Percentiles rank a stretch among this genome's conserved stretches.
Conservation (phyloP, 2,888 invertebrate species). For the Temnothorax unifasciatus region DNA sequence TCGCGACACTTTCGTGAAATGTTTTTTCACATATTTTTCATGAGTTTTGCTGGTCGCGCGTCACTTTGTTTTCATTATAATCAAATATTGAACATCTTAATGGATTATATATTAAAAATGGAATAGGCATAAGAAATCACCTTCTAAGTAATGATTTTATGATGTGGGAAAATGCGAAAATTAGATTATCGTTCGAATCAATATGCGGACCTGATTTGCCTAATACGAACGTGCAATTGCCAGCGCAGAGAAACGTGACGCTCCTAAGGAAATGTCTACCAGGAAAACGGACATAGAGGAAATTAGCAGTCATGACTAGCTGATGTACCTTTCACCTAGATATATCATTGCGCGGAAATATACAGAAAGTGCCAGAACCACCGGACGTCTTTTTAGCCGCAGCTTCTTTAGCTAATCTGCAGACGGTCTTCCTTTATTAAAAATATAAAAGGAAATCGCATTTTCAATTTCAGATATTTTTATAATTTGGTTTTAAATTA, state of each 20-base stretch:
- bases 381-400: conserved; percentile 9
- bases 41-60: conserved; percentile 8
- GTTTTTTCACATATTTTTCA: conserved; percentile 18
- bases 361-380: conserved; percentile 28
- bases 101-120: neutral
- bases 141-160: neutral
- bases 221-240: neutral
- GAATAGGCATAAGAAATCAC: neutral
- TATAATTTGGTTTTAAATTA: neutral
- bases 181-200: conserved; percentile 33
- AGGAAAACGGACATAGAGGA: conserved; percentile 63
- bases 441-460: neutral
- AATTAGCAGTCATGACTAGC: conserved; percentile 71
- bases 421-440: conserved; percentile 25
- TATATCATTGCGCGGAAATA: conserved; percentile 28
- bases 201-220: conserved; percentile 14
- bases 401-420: conserved; percentile 6
- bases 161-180: neutral
- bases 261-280: conserved; percentile 62
- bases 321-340: conserved; percentile 52
- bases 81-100: neutral
- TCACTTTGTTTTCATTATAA: neutral
- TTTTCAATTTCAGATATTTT: conserved; percentile 3
- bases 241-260: conserved; percentile 44
- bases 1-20: conserved; percentile 41